A percentile compares a stretch with the other conserved stretches of the same genome.
phyloP scores from a whole-genome alignment of 2,113 vertebrate species.

The Nicator chloris region DNA sequence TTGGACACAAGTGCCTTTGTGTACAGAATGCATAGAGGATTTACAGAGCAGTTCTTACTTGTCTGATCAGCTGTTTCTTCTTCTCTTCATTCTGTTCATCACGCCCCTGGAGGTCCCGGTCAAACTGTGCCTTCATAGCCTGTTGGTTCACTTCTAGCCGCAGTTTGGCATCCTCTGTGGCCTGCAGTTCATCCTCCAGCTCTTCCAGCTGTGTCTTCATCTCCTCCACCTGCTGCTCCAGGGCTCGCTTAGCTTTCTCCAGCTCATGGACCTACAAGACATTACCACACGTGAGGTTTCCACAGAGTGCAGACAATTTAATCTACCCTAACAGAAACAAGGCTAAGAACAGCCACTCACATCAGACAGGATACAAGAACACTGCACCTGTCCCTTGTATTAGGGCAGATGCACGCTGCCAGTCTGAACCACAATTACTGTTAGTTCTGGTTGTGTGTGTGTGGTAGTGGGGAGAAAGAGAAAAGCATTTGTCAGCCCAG shows the following conservation, averaged over 20 bases:
- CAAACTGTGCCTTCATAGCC: constrained; percentile 96
- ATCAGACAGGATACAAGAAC: background rate
- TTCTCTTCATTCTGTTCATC: constrained; percentile 98
- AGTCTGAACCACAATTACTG: background rate
- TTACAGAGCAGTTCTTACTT: constrained; percentile 71
- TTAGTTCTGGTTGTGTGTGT: background rate
- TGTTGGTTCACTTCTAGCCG: constrained; percentile 97
- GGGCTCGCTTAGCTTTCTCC: constrained; percentile 91
- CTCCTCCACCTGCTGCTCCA: constrained; percentile 97
- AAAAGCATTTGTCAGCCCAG: background rate
- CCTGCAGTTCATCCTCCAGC: constrained; percentile 96
- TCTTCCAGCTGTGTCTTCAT: constrained; percentile 97
- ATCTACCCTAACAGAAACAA: background rate
- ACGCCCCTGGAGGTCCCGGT: constrained; percentile 88
- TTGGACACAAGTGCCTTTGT: background rate
- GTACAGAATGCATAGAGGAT: background rate
- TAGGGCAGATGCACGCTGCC: background rate
- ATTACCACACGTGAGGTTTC: background rate
- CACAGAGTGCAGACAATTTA: background rate
- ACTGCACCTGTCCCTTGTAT: background rate
- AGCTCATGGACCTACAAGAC: constrained; percentile 89
- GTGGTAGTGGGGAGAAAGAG: background rate
- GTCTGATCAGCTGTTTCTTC: constrained; percentile 91
- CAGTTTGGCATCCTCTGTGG: constrained; percentile 94
- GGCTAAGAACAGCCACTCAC: background rate